Evolutionary conservation across 2,888 invertebrate species (phyloP), one percentile per base, ranked within the genome.

Genomic region (Orthosia gracilis): DNA sequence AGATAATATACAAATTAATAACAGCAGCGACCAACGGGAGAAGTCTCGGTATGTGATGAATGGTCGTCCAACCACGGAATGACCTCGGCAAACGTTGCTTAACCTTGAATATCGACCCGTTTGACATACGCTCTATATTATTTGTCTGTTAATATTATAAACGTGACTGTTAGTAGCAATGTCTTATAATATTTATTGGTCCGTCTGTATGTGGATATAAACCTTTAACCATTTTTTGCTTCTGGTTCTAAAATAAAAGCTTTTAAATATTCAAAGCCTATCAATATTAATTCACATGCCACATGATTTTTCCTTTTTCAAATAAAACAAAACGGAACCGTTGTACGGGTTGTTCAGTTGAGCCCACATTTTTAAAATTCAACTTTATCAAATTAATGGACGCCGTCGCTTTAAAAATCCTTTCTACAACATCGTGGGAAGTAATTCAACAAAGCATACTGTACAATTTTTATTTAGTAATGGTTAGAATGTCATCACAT

Each of bases 401-500:
- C 26, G 26, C 18, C 13, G 75, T 0, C n/a, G 18, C 17, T 67
- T 59, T 68, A 21, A 75, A 65, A 61, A 55, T 31, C 12, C 49
- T n/a, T 69, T 67, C 58, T 23, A 50, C 18, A 68, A 55, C 49
- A 75, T 21, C 26, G 21, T 21, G 26, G 21, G 26, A 61, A 77
- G 18, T 45, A 50, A 68, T 68, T 55, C 18, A 21, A 61, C 61
- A 62, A 68, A 77, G n/a, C n/a, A 50, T 50, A 18, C 23, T 18
- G 26, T 45, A 23, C n/a, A 13, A 70, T 54, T 45, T 17, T 18
- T 4, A 23, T 40, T 3, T 1, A 40, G 9, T 40, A 9, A 55
- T 13, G 26, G 2, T 54, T 54, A 54, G n/a, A 45, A 45, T 5
- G 23, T 17, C 4, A n/a, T n/a, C 45, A 26, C 13, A 71, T 69